phyloP scores from a whole-genome alignment of 1,140 invertebrate species.

The Leptestheria dahalacensis region DNA sequence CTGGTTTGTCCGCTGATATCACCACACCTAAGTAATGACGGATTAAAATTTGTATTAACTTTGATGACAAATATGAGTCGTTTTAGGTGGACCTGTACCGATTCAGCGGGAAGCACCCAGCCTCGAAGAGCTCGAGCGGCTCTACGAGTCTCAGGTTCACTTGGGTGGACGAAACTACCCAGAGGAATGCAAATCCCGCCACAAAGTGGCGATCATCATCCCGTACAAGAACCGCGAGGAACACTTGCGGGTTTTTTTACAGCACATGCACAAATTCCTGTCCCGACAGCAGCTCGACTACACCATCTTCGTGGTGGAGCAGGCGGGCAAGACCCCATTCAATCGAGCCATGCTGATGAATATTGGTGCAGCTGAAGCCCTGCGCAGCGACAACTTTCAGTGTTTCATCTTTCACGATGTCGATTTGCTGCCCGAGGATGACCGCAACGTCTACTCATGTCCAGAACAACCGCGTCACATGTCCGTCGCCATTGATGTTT shows the following conservation, averaged over 20 bases:
- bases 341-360: constrained; percentile 90
- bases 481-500: constrained; percentile 85
- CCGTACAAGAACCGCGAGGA: constrained; percentile 70
- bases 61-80: not conserved
- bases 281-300: constrained; percentile 83
- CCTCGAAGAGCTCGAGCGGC: constrained; percentile 28
- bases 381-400: constrained; percentile 48
- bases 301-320: constrained; percentile 89
- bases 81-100: constrained; percentile 30
- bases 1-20: not conserved
- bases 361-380: constrained; percentile 77
- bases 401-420: constrained; percentile 55
- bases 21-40: constrained; percentile 7
- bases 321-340: constrained; percentile 54
- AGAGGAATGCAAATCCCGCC: constrained; percentile 49
- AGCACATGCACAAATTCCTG: constrained; percentile 80
- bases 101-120: constrained; percentile 28
- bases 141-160: constrained; percentile 30
- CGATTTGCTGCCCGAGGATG: constrained; percentile 48
- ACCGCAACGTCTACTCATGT: constrained; percentile 46
- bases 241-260: constrained; percentile 66
- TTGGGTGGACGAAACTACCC: constrained; percentile 64
- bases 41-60: not conserved
- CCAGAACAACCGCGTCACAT: constrained; percentile 73
- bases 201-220: constrained; percentile 74